phyloP scores from a whole-genome alignment of 2,797 vertebrate genomes.

The Amphiprion clarkii region DNA sequence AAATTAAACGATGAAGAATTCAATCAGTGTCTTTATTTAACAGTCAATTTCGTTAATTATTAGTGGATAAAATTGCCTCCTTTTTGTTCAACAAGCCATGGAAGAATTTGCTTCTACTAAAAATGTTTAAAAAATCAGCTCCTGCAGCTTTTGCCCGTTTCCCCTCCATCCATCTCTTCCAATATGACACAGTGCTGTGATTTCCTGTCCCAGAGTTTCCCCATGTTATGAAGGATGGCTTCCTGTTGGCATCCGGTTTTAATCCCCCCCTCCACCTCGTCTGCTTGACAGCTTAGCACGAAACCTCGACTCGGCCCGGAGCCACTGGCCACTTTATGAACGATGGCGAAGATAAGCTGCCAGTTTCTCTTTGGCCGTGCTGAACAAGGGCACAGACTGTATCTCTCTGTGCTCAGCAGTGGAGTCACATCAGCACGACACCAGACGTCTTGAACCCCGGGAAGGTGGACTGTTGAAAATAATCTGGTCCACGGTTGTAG shows the following conservation, averaged over 20 bases:
- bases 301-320: conserved; percentile 31
- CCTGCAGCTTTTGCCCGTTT: background rate
- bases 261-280: conserved; percentile 9
- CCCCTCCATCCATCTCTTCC: conserved; percentile 26
- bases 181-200: conserved; percentile 46
- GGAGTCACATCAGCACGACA: conserved; percentile 50
- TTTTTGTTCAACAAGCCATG: background rate
- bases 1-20: too few species aligned
- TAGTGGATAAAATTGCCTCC: background rate
- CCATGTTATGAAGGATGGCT: conserved; percentile 52
- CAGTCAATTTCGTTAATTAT: background rate
- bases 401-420: conserved; percentile 59
- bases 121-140: background rate
- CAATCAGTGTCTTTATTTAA: background rate
- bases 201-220: conserved; percentile 47
- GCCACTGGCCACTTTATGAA: conserved; percentile 73
- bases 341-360: conserved; percentile 72
- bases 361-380: conserved; percentile 53
- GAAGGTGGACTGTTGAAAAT: conserved; percentile 60
- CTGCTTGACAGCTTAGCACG: conserved; percentile 40
- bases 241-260: conserved; percentile 58
- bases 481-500: conserved; percentile 59
- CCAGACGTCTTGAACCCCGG: conserved; percentile 43
- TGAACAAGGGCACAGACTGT: conserved; percentile 56
- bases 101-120: background rate